Conservation (phyloP, 1,140 invertebrate genomes). For the Nasonia longicornis region DNA sequence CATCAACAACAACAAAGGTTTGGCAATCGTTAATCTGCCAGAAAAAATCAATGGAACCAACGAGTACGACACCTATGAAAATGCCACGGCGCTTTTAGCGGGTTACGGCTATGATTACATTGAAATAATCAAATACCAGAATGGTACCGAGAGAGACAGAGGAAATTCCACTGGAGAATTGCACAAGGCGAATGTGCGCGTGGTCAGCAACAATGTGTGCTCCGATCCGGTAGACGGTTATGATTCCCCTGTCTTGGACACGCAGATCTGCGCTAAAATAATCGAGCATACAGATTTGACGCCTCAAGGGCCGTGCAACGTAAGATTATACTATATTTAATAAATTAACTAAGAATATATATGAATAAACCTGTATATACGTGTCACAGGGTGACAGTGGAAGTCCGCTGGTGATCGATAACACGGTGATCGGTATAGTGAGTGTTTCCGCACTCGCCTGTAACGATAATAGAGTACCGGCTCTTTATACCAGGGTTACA, state of each 20-base stretch:
- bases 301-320: conserved; percentile 33
- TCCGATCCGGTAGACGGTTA: background rate
- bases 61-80: background rate
- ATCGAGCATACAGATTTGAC: conserved; percentile 12
- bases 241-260: too few relatives aligned
- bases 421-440: background rate
- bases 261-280: conserved; percentile 15
- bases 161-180: background rate
- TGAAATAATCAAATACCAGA: background rate
- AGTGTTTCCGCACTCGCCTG: background rate
- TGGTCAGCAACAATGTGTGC: background rate
- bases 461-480: background rate
- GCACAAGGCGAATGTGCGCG: background rate
- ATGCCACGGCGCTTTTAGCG: background rate
- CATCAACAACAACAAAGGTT: background rate
- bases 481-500: background rate
- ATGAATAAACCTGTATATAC: background rate
- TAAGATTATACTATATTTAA: background rate
- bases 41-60: background rate
- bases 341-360: background rate
- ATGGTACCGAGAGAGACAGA: background rate
- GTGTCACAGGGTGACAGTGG: conserved; percentile 9
- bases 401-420: background rate
- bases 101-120: background rate
- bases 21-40: background rate